Percentiles rank a stretch among this genome's conserved stretches.
Conservation (phyloP, 2,113 vertebrate species). For the Chionomys nivalis region DNA sequence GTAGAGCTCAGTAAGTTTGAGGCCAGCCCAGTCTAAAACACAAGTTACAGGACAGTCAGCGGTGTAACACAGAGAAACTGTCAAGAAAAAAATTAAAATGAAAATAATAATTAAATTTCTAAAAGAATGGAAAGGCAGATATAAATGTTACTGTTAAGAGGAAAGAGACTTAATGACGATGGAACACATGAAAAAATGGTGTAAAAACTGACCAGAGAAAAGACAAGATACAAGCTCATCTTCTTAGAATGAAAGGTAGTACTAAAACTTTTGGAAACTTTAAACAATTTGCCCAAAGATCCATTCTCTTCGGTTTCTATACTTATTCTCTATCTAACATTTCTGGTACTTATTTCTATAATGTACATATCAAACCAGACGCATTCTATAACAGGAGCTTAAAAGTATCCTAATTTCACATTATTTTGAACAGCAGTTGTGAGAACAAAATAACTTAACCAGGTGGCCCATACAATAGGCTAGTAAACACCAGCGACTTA, state of each 20-base stretch:
- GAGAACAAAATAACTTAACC: constrained; percentile 24
- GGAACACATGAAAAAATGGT: neutral
- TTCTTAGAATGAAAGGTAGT: neutral
- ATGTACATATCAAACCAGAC: constrained; percentile 25
- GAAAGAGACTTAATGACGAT: constrained; percentile 19
- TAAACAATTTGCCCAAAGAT: constrained; percentile 6
- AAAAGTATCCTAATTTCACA: constrained; percentile 19
- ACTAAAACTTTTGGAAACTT: constrained; percentile 29
- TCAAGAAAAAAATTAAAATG: neutral
- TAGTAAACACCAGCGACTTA: constrained; percentile 18
- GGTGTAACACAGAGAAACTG: neutral
- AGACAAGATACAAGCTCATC: neutral
- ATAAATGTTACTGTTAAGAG: neutral
- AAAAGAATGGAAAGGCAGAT: neutral
- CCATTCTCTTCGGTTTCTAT: constrained; percentile 1
- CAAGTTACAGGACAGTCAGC: neutral
- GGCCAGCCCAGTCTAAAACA: neutral
- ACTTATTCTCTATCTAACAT: constrained; percentile 16
- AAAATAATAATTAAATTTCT: neutral
- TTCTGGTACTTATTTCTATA: constrained; percentile 32
- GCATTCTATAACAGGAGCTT: neutral
- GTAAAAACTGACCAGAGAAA: constrained; percentile 11
- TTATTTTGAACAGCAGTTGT: constrained; percentile 2
- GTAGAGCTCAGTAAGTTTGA: neutral
- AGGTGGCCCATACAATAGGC: neutral